These are phyloP conservation scores for Gastrophysa polygoni DNA, from an alignment of 2,888 invertebrate genomes.

Conservation along the genomic window DNA sequence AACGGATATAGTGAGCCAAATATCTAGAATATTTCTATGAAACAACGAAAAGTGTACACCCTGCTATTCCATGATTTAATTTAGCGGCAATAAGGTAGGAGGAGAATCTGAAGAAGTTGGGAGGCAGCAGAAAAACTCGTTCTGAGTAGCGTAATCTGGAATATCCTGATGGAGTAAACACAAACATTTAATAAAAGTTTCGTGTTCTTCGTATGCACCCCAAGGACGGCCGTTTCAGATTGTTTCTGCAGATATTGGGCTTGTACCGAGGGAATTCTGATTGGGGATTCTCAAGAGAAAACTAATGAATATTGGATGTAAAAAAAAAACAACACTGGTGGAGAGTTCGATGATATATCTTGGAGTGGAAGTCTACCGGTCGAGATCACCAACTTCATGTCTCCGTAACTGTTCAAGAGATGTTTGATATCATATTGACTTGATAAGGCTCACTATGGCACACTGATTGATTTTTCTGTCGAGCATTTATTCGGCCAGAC, in stretches of 20 bases:
- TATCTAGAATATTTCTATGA: neutral
- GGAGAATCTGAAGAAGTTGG: neutral
- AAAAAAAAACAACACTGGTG: no score
- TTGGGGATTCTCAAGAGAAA: neutral
- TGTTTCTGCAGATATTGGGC: conserved; percentile 12
- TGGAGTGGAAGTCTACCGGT: no score
- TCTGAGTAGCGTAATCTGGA: conserved; percentile 19
- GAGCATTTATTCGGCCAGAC: no score
- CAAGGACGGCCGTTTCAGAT: conserved; percentile 17
- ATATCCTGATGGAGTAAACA: conserved; percentile 21
- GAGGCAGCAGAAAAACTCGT: conserved; percentile 1
- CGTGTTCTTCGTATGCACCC: conserved; percentile 23
- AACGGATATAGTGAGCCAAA: neutral
- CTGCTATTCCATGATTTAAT: conserved; percentile 3
- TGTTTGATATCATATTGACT: no score
- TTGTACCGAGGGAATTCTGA: neutral
- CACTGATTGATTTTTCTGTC: no score
- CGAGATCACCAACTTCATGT: no score
- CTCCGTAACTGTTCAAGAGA: no score
- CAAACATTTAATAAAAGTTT: conserved; percentile 28
- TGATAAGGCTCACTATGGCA: no score
- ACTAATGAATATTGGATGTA: neutral
- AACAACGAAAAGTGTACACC: neutral
- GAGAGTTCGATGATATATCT: no score
- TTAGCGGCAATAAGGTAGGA: neutral